phyloP scores from a whole-genome alignment of 2,888 invertebrate species.

The Acanthococcus lagerstroemiae region DNA sequence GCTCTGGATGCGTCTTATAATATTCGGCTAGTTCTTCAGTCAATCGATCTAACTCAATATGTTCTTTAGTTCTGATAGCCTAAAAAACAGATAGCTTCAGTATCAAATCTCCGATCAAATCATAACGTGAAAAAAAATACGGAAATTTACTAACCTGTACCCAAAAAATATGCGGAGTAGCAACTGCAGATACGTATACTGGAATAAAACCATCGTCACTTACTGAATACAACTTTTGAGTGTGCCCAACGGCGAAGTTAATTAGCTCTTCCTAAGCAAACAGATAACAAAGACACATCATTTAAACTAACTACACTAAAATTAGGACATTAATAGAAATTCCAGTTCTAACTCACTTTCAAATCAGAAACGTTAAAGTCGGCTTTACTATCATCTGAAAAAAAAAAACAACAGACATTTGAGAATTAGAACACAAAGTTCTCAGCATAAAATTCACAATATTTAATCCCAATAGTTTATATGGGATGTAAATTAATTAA shows the following conservation, averaged over 20 bases:
- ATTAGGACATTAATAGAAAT: too few relatives aligned
- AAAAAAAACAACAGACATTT: too few relatives aligned
- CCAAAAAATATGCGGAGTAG: slow-evolving; percentile 11
- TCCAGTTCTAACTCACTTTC: too few relatives aligned
- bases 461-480: too few relatives aligned
- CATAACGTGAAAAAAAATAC: too few relatives aligned
- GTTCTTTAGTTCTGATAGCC: slow-evolving; percentile 12
- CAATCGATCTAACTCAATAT: slow-evolving; percentile 10
- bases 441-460: too few relatives aligned
- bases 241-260: neutral
- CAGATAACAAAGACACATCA: too few relatives aligned
- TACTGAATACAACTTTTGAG: slow-evolving; percentile 8
- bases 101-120: neutral
- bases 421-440: too few relatives aligned
- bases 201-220: slow-evolving; percentile 13
- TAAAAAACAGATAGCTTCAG: neutral
- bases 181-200: slow-evolving; percentile 19
- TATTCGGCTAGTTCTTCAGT: slow-evolving; percentile 12
- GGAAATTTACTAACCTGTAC: neutral
- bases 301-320: too few relatives aligned
- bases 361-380: too few relatives aligned
- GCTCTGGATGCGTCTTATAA: slow-evolving; percentile 2
- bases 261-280: neutral
- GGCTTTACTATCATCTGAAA: too few relatives aligned
- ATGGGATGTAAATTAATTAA: neutral